Percentiles rank a stretch among this genome's conserved stretches.
Conservation (phyloP, 2,888 invertebrate genomes). For the Lordiphosa andalusiaca region DNA sequence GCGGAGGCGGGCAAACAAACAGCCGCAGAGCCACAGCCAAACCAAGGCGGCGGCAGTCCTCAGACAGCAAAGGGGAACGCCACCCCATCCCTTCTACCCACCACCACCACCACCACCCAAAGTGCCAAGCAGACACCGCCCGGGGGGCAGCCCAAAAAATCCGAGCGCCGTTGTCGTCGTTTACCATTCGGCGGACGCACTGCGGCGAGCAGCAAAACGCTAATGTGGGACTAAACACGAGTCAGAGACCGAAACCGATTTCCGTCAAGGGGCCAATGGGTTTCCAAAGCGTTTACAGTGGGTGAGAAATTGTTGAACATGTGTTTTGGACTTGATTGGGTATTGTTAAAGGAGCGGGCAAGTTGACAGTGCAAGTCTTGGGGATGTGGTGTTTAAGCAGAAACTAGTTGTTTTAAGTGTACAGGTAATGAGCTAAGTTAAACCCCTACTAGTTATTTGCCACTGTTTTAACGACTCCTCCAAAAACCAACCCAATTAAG, state of each 20-base stretch:
- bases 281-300: slow-evolving; percentile 23
- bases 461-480: too few species aligned
- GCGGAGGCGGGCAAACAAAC: slow-evolving; percentile 50
- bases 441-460: too few species aligned
- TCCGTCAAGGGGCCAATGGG: slow-evolving; percentile 48
- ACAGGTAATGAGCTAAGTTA: too few species aligned
- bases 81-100: not conserved
- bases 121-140: slow-evolving; percentile 41
- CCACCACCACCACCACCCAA: slow-evolving; percentile 32
- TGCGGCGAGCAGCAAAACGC: slow-evolving; percentile 48
- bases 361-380: too few species aligned
- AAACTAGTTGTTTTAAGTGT: too few species aligned
- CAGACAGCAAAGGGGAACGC: not conserved
- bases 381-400: too few species aligned
- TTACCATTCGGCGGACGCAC: slow-evolving; percentile 47
- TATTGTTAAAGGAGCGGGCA: not conserved
- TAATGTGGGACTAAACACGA: slow-evolving; percentile 71
- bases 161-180: slow-evolving; percentile 37
- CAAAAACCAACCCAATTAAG: too few species aligned
- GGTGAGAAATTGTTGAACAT: not conserved
- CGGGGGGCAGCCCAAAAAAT: slow-evolving; percentile 11
- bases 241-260: slow-evolving; percentile 64
- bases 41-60: slow-evolving; percentile 3
- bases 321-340: not conserved
- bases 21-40: slow-evolving; percentile 33